Evolutionary conservation across 2,888 invertebrate genomes (phyloP), one percentile per base, ranked within the genome.

Genomic region (Drosophila macrospina): DNA sequence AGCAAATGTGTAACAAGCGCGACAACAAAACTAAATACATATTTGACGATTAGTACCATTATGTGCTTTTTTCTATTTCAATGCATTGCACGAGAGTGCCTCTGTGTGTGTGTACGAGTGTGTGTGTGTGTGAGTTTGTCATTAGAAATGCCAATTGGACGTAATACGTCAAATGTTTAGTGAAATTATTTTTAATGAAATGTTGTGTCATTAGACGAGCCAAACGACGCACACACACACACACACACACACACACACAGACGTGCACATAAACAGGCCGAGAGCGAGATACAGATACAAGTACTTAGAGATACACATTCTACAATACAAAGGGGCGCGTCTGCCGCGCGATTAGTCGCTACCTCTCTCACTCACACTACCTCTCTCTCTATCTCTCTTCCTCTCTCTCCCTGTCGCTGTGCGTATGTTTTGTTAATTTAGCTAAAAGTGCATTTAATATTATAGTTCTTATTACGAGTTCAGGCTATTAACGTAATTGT

Each of bases 121-220:
- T 34, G 42, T 57, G 30, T 34, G 34, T 16, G 42, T 44, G 69
- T 60, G 56, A 16, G 52, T 72, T 63, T 79, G 80, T 74, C 71
- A 87, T 87, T 87, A 73, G 71, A 80, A 88, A 83, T 88, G 88
- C 84, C 87, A 88, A 85, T 83, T 84, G 89, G 63, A 86, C 84
- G 83, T 82, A 84, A 88, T 88, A 88, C 75, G 78, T 88, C 86
- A 88, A 82, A 88, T 86, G 78, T 73, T 84, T 80, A 84, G 88
- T 83, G 81, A 88, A 85, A 85, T 85, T 85, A 86, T 88, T 85
- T 85, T 83, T 84, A 84, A 88, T 87, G 86, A 86, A 86, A 86
- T 88, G 80, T 82, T 84, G 88, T 88, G 84, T 86, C 88, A 84
- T 88, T 88, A 88, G 83, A 59, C 80, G 51, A 34, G 45, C 62